Conservation (phyloP, 2,797 vertebrate species). For the Coregonus suidteri region DNA sequence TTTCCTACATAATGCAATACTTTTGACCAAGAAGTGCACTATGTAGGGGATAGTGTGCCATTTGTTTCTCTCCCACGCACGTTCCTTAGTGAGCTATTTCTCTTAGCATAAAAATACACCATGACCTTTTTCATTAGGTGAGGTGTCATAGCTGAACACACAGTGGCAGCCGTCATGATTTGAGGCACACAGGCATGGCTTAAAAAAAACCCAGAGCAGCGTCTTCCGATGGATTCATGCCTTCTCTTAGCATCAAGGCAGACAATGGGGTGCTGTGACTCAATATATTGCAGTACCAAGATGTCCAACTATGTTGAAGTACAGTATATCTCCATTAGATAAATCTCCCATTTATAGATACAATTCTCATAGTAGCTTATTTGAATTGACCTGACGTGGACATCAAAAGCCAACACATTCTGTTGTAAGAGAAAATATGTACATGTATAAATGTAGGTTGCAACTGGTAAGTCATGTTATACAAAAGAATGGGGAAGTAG, state of each 20-base stretch:
- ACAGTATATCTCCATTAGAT: not conserved
- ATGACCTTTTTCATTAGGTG: constrained; percentile 52
- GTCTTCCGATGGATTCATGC: not conserved
- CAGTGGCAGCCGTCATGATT: constrained; percentile 25
- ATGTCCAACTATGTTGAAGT: not conserved
- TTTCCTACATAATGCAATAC: no score
- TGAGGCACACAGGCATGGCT: constrained; percentile 27
- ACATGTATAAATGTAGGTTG: not conserved
- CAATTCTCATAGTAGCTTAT: not conserved
- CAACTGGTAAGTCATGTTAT: not conserved
- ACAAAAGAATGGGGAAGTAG: not conserved
- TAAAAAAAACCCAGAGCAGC: constrained; percentile 49
- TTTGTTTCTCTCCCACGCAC: constrained; percentile 5
- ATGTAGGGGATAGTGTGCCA: not conserved
- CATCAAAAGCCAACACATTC: not conserved
- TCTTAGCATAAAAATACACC: constrained; percentile 47
- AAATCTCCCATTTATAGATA: not conserved
- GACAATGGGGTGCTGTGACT: not conserved
- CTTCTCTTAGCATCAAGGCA: not conserved
- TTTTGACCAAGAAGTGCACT: no score
- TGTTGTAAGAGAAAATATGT: not conserved
- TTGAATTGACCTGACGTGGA: not conserved
- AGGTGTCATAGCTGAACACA: constrained; percentile 54
- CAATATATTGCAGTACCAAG: not conserved
- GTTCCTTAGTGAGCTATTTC: constrained; percentile 31